Evolutionary conservation across 2,888 invertebrate species (phyloP).

Genomic region (Xestia rhomboidea): DNA sequence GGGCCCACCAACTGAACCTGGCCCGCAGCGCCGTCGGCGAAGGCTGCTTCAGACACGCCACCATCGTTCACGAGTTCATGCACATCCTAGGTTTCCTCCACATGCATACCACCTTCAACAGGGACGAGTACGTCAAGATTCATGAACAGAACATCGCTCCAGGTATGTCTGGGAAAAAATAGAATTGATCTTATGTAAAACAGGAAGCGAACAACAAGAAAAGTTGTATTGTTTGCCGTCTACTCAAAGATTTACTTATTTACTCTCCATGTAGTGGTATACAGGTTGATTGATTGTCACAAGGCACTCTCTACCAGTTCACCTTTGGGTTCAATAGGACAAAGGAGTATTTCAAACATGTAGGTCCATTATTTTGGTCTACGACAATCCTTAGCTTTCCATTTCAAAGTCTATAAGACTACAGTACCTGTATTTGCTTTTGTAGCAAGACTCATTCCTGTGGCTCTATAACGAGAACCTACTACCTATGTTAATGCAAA

Average conservation of each 20-base stretch:
- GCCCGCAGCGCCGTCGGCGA: conserved; percentile 84
- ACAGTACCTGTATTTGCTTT: background rate
- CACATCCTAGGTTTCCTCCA: conserved; percentile 88
- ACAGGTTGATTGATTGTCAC: background rate
- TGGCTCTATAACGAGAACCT: background rate
- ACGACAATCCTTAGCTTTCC: background rate
- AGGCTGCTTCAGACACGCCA: conserved; percentile 91
- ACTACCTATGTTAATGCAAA: background rate
- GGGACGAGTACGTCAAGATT: conserved; percentile 92
- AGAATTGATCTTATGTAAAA: background rate
- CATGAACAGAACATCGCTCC: conserved; percentile 92
- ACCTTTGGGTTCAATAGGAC: background rate
- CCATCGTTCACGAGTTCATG: conserved; percentile 94
- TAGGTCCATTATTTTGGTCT: background rate
- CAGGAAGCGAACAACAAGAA: background rate
- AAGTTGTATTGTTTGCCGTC: background rate
- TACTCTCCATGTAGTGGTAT: background rate
- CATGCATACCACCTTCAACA: conserved; percentile 86
- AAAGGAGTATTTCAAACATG: background rate
- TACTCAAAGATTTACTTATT: background rate
- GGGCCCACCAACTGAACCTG: conserved; percentile 89
- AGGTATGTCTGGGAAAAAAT: conserved; percentile 78
- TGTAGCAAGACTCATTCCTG: background rate
- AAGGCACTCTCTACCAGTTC: too few relatives aligned
- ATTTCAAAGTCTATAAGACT: background rate